Evolutionary conservation across 1,140 invertebrate genomes (phyloP), one percentile per base, ranked within the genome.

Genomic region (Zaprionus gabonicus): DNA sequence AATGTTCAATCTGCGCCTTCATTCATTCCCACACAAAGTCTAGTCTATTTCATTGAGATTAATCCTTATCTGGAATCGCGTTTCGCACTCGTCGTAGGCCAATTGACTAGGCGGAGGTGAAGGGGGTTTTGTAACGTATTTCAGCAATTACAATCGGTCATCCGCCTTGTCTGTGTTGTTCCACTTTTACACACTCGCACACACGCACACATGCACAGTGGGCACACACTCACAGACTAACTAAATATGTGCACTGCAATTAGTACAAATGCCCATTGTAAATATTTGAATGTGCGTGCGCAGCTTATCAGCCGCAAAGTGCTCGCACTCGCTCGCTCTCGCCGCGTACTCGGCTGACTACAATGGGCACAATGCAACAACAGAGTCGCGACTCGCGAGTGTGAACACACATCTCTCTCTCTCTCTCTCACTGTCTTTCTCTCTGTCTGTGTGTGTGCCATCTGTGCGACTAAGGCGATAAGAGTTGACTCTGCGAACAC

Each of bases 211-310:
- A 38, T 34, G 27, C 36, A 27, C 49, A 71, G 36, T 38, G 27
- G 3, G 20, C 41, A 25, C 36, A 49, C 58, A 59, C 56, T 25
- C 36, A 55, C 75, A 75, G 74, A 75, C 76, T 64, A 69, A 58
- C 59, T 75, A 66, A 75, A 80, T 80, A 67, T 80, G 76, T 80
- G 41, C 76, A 62, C 10, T 71, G 78, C 78, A 80, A 80, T 80
- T 80, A 80, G 78, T 80, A 70, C 66, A 75, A 78, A 80, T 75
- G 76, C 51, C 71, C 63, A 59, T 62, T 53, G 78, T 78, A 75
- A 80, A 80, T 78, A 80, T 78, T 80, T 78, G 58, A 69, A 71
- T 70, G 76, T 78, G 78, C 66, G 76, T 71, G 76, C 76, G 66
- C 76, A 80, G 71, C 76, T 80, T 80, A 80, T 80, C 78, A 78